A percentile compares a stretch with the other conserved stretches of the same genome.
These are phyloP conservation scores for Parnassius orleans DNA, from an alignment of 2,888 invertebrate species.

Conservation along the genomic window DNA sequence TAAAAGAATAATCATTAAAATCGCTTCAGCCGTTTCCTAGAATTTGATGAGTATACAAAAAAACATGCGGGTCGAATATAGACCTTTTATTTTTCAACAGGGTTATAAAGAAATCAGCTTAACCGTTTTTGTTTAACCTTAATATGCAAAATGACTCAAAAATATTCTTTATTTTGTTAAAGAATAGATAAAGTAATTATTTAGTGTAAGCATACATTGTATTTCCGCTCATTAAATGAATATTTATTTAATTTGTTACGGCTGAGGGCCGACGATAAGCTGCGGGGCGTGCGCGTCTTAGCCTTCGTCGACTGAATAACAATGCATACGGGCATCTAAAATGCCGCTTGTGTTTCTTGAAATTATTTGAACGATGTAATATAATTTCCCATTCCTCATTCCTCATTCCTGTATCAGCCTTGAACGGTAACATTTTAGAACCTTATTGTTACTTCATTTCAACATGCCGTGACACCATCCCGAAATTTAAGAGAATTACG, in stretches of 20 bases:
- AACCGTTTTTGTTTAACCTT: too few species aligned
- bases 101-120: too few species aligned
- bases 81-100: too few species aligned
- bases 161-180: slow-evolving; percentile 30
- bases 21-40: too few species aligned
- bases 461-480: slow-evolving; percentile 42
- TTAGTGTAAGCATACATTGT: slow-evolving; percentile 75
- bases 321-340: slow-evolving; percentile 69
- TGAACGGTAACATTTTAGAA: slow-evolving; percentile 48
- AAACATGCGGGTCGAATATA: too few species aligned
- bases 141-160: slow-evolving; percentile 7
- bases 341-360: slow-evolving; percentile 51
- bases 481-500: slow-evolving; percentile 49
- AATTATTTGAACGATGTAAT: slow-evolving; percentile 33
- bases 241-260: slow-evolving; percentile 81
- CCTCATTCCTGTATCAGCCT: not conserved
- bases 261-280: slow-evolving; percentile 77
- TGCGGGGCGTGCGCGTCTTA: slow-evolving; percentile 69
- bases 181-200: slow-evolving; percentile 72
- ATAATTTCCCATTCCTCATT: slow-evolving; percentile 37
- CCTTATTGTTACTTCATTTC: slow-evolving; percentile 34
- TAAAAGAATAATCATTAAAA: too few species aligned
- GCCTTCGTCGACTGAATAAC: slow-evolving; percentile 74
- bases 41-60: too few species aligned
- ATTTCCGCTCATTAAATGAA: slow-evolving; percentile 79